Base-by-base conservation (phyloP, 2,797 vertebrate species). In the Microhierax caerulescens region DNA sequence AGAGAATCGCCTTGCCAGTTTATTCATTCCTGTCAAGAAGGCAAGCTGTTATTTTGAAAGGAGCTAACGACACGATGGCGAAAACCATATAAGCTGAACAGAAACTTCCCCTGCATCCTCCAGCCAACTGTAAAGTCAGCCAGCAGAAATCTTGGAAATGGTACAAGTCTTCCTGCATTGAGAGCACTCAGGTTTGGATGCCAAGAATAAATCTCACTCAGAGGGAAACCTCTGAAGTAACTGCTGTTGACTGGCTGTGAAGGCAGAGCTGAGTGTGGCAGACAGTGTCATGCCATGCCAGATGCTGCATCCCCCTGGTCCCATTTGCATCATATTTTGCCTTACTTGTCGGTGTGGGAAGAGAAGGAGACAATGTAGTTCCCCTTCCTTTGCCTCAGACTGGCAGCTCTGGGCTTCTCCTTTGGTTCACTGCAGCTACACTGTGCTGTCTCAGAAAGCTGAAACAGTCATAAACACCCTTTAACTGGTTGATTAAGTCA, bases 31-130 rank as follows among this genome's bases (percentile, higher is more conserved):
- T 97, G 95, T 96, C 94, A 97, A 91, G 89, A 91, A 95, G 70
- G 80, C 95, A 96, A 97, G 87, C 94, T 96, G 83, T 96, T 96
- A 92, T 96, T 97, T 96, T 96, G 94, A 95, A 95, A 95, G 82
- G 85, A 95, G 81, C 83, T 91, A 96, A 92, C 3, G 47, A 85
- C 89, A 95, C 18, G 28, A 97, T 91, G 91, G 93, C 2, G 8
- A 95, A 80, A 96, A 93, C 93, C 94, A 90, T 96, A 95, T 91
- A 97, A 97, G 92, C 91, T 88, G 94, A 96, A 96, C 83, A 96
- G 93, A 97, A 97, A 94, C 84, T 86, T 88, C 59, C 82, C 91
- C 88, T 95, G 56, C 79, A 74, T 96, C 90, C 85, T 96, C 70
- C 72, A 97, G 95, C 95, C 94, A 96, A 97, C 51, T 94, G 79